A percentile compares a stretch with the other conserved stretches of the same genome.
Conservation (phyloP, 2,113 vertebrate species). For the Nanorana parkeri region DNA sequence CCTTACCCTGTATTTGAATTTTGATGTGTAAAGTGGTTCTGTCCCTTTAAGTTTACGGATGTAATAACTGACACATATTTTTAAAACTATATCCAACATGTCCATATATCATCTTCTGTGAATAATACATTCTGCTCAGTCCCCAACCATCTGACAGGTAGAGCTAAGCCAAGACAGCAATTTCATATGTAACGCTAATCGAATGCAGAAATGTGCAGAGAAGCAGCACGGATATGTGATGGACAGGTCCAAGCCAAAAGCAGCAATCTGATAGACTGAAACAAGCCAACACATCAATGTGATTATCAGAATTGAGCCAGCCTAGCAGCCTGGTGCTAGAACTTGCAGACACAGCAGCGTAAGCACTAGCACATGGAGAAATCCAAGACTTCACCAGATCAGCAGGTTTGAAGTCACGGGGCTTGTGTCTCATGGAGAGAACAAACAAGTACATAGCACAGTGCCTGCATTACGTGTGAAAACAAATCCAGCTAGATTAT, state of each 20-base stretch:
- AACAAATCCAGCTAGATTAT: neutral
- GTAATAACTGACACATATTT: neutral
- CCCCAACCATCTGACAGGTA: slow-evolving; percentile 34
- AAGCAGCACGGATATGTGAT: slow-evolving; percentile 24
- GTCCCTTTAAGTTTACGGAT: neutral
- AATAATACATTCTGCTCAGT: slow-evolving; percentile 32
- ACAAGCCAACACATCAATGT: slow-evolving; percentile 44
- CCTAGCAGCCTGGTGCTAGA: slow-evolving; percentile 27
- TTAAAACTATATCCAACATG: neutral
- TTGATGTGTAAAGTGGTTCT: too few relatives aligned
- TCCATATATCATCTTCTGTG: neutral
- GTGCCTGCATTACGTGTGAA: neutral
- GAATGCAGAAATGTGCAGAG: slow-evolving; percentile 28
- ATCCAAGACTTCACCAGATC: slow-evolving; percentile 11
- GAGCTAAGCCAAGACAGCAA: slow-evolving; percentile 38
- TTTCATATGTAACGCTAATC: slow-evolving; percentile 33
- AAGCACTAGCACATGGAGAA: slow-evolving; percentile 21
- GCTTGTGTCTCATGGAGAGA: slow-evolving; percentile 13
- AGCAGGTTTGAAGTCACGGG: slow-evolving; percentile 11
- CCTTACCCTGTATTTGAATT: too few relatives aligned
- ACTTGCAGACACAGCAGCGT: slow-evolving; percentile 20
- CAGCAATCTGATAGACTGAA: slow-evolving; percentile 41
- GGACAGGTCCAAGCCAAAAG: slow-evolving; percentile 35
- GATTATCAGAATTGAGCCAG: slow-evolving; percentile 34
- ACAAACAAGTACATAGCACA: slow-evolving; percentile 1